These are phyloP conservation scores for Melanotaenia maccullochi DNA, from an alignment of 2,797 vertebrate species.

Conservation along the genomic window DNA sequence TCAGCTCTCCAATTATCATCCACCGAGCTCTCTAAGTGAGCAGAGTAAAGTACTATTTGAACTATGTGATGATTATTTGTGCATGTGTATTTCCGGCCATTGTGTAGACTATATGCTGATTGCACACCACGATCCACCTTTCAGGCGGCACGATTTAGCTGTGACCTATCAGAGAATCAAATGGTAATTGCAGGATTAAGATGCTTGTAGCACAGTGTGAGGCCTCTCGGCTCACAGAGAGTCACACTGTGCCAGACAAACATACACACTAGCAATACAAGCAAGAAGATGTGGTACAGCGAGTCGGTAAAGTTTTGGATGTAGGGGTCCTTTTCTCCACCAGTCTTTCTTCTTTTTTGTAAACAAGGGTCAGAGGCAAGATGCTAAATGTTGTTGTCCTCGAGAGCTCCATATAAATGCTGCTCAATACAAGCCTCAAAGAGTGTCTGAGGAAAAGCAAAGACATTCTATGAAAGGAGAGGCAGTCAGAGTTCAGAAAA, in stretches of 20 bases:
- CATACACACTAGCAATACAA: slow-evolving; percentile 20
- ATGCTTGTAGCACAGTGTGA: slow-evolving; percentile 37
- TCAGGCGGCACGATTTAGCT: slow-evolving; percentile 20
- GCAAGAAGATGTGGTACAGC: background rate
- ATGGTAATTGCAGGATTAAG: slow-evolving; percentile 52
- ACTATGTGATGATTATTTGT: slow-evolving; percentile 27
- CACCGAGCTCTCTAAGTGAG: slow-evolving; percentile 16
- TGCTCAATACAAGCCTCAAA: slow-evolving; percentile 62
- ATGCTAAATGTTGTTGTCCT: slow-evolving; percentile 55
- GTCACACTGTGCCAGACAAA: slow-evolving; percentile 12
- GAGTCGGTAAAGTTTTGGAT: slow-evolving; percentile 41
- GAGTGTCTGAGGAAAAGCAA: slow-evolving; percentile 23
- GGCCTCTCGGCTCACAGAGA: slow-evolving; percentile 14
- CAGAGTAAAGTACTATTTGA: slow-evolving; percentile 36
- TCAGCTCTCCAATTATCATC: slow-evolving; percentile 18
- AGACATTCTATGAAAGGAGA: slow-evolving; percentile 32
- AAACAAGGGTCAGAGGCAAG: slow-evolving; percentile 50
- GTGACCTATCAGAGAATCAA: slow-evolving; percentile 55
- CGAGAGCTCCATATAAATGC: slow-evolving; percentile 40
- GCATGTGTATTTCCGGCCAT: slow-evolving; percentile 6
- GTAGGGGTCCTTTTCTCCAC: slow-evolving; percentile 30
- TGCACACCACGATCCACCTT: slow-evolving; percentile 24
- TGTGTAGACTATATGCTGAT: slow-evolving; percentile 23
- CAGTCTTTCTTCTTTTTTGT: slow-evolving; percentile 16
- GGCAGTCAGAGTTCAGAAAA: slow-evolving; percentile 24